Evolutionary conservation across 2,113 vertebrate species (phyloP), one percentile per base, ranked within the genome.

Genomic region (Trichechus manatus): DNA sequence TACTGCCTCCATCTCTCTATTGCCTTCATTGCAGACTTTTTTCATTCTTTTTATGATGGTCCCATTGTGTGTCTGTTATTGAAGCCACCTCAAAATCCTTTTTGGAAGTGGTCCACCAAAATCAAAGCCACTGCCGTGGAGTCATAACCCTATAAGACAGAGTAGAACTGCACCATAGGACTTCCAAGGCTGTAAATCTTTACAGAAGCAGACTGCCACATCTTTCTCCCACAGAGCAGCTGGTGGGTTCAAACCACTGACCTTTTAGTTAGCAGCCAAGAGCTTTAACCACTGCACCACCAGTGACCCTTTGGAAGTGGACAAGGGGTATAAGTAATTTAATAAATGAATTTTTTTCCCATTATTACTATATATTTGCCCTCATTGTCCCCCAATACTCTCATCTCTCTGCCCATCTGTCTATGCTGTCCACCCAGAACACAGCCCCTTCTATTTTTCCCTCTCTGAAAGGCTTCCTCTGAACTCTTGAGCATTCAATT

Each of bases 31-130:
- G 44, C 9, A 85, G 29, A 42, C 15, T 44, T 29, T 64, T n/a
- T 19, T 59, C 44, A 9, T 84, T 72, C 39, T 70, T 82, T 68
- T 53, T 39, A 59, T 42, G 17, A 70, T 59, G 9, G 20, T 25
- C 36, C 44, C 89, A 9, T 75, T 56, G 29, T 59, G 3, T 14
- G 4, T 23, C 56, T 86, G 77, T 87, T n/a, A 80, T 9, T 89
- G 74, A 97, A 77, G 27, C 19, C 39, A 95, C 39, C 31, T 91
- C 72, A 78, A 89, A 81, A 64, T 85, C 39, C 39, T 19, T 17
- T 61, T 96, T 70, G 33, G 68, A 70, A 70, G 17, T 17, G 17
- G 19, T 13, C 17, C 33, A 70, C 14, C 68, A 15, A 70, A 70
- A 36, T 4, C 33, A 70, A 70, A 70, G 7, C 31, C 68, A 70